Percentiles rank a stretch among this genome's conserved stretches.
Evolutionary conservation across 2,797 vertebrate species (phyloP).

Genomic region (Enteromius thamalakanensis): DNA sequence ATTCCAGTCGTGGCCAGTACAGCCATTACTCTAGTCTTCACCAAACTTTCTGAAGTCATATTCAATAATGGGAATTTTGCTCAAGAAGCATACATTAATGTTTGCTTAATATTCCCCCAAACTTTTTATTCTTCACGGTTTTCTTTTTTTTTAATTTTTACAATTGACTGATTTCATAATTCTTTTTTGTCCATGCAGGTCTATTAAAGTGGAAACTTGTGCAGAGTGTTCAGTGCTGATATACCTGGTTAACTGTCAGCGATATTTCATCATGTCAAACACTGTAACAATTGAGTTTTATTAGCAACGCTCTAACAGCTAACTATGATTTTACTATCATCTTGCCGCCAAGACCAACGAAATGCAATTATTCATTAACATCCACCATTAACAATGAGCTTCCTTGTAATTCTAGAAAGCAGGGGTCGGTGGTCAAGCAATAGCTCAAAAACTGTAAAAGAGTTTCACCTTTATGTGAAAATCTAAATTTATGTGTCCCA

Average conservation of each 20-base stretch:
- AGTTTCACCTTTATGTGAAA: slow-evolving; percentile 71
- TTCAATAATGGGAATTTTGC: background rate
- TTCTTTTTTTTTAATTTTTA: background rate
- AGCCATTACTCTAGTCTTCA: background rate
- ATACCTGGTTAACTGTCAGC: background rate
- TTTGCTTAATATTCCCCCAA: background rate
- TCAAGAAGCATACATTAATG: background rate
- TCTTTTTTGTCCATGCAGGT: background rate
- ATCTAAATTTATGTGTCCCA: slow-evolving; percentile 63
- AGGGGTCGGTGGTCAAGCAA: slow-evolving; percentile 61
- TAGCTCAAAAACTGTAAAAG: slow-evolving; percentile 62
- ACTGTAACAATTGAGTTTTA: slow-evolving; percentile 28
- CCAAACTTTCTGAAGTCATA: background rate
- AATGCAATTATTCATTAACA: slow-evolving; percentile 71
- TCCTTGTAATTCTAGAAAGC: slow-evolving; percentile 66
- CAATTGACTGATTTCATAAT: background rate
- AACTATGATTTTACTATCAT: slow-evolving; percentile 51
- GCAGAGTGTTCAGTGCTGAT: slow-evolving; percentile 4
- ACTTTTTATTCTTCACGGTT: background rate
- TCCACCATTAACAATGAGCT: slow-evolving; percentile 71
- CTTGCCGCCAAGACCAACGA: slow-evolving; percentile 62
- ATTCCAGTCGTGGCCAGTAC: background rate
- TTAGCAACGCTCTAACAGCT: slow-evolving; percentile 27
- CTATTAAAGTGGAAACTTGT: background rate
- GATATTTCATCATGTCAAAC: slow-evolving; percentile 9